These are phyloP conservation scores for Platyura marginata DNA, from an alignment of 1,140 invertebrate genomes.

Conservation along the genomic window DNA sequence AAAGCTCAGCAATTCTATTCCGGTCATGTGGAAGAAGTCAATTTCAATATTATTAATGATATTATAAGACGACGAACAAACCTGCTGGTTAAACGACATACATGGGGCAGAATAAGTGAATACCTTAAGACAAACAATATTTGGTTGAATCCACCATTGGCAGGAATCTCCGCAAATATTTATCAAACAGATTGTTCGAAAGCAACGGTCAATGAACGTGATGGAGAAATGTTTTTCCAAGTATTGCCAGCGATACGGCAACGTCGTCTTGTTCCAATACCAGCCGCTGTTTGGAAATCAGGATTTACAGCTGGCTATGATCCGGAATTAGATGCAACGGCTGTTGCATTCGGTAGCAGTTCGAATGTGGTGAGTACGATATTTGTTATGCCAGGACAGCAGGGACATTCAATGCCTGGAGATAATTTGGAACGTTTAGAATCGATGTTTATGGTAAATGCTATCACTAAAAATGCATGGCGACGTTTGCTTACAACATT, in stretches of 20 bases:
- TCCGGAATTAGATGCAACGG: slow-evolving; percentile 59
- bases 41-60: slow-evolving; percentile 59
- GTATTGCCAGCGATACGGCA: slow-evolving; percentile 58
- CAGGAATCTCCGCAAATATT: slow-evolving; percentile 58
- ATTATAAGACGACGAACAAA: slow-evolving; percentile 57
- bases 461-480: slow-evolving; percentile 49
- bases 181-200: slow-evolving; percentile 56
- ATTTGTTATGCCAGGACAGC: slow-evolving; percentile 60
- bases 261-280: slow-evolving; percentile 57
- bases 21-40: slow-evolving; percentile 64
- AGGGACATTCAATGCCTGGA: slow-evolving; percentile 49
- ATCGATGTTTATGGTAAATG: slow-evolving; percentile 39
- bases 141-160: slow-evolving; percentile 47
- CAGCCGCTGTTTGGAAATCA: slow-evolving; percentile 53
- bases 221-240: slow-evolving; percentile 70
- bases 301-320: slow-evolving; percentile 68
- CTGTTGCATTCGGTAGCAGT: slow-evolving; percentile 47
- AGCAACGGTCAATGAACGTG: slow-evolving; percentile 47
- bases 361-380: slow-evolving; percentile 55
- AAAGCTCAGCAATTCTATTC: slow-evolving; percentile 69
- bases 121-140: slow-evolving; percentile 53
- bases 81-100: slow-evolving; percentile 55
- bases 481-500: slow-evolving; percentile 49
- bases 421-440: slow-evolving; percentile 56
- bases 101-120: slow-evolving; percentile 52